A percentile compares a stretch with the other conserved stretches of the same genome.
phyloP scores from a whole-genome alignment of 2,797 vertebrate genomes.

The Peromyscus nudipes region DNA sequence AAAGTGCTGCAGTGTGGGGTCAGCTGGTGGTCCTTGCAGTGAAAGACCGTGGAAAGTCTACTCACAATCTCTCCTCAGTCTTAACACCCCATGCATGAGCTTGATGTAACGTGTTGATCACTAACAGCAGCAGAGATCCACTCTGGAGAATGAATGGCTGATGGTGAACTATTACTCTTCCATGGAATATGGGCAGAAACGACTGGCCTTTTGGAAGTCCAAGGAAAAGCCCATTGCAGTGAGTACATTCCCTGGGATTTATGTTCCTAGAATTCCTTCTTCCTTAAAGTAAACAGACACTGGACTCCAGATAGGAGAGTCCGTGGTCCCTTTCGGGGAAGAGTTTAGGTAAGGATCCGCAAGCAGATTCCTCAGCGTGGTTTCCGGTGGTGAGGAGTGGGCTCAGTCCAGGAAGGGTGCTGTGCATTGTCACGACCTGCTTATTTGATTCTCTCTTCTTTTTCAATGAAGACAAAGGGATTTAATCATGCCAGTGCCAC shows the following conservation, averaged over 20 bases:
- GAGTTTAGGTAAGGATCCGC: not conserved
- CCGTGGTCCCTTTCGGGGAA: not conserved
- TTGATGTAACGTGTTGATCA: slow-evolving; percentile 52
- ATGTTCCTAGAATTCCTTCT: not conserved
- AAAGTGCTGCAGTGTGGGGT: not conserved
- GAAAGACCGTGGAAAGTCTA: not conserved
- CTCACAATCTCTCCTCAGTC: not conserved
- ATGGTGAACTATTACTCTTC: not conserved
- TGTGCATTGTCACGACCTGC: not conserved
- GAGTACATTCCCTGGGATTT: slow-evolving; percentile 21
- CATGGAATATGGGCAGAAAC: not conserved
- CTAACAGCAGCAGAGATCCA: not conserved
- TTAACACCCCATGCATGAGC: not conserved
- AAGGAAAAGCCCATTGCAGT: slow-evolving; percentile 29
- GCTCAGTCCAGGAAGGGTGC: not conserved
- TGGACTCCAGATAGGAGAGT: not conserved
- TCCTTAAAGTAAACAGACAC: slow-evolving; percentile 8
- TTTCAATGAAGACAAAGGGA: slow-evolving; percentile 5
- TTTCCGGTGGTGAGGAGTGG: not conserved
- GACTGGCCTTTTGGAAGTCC: not conserved
- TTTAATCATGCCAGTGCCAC: not conserved
- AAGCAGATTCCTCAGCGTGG: not conserved
- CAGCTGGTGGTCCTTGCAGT: not conserved
- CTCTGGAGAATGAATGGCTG: not conserved
- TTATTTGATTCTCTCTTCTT: not conserved